Percentiles rank a stretch among this genome's conserved stretches.
These are phyloP conservation scores for Gryllus longicercus DNA, from an alignment of 2,888 invertebrate species.

Conservation along the genomic window DNA sequence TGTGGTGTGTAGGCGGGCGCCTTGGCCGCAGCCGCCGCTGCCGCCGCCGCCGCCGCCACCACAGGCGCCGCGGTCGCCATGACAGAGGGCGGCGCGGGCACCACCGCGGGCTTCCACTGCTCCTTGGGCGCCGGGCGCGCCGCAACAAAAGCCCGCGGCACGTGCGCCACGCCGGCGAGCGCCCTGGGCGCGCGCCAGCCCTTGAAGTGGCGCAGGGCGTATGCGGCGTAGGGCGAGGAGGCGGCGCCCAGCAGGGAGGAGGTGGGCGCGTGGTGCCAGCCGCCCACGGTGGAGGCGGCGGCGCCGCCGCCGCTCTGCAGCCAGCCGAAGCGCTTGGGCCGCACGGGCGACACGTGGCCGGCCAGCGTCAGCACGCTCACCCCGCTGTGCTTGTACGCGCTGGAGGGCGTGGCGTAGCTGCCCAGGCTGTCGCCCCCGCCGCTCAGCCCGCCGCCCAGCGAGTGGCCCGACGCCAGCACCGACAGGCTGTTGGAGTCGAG, in stretches of 20 bases:
- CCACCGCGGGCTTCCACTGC: not conserved
- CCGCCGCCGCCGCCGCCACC: not conserved
- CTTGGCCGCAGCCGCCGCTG: not conserved
- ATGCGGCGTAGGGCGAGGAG: not conserved
- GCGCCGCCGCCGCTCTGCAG: not conserved
- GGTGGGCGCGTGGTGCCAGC: not conserved
- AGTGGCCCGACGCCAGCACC: too few relatives aligned
- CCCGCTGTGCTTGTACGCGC: not conserved
- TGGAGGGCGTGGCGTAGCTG: not conserved
- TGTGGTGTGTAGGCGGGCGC: not conserved
- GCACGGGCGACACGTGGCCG: not conserved
- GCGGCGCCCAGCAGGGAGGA: not conserved
- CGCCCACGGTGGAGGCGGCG: not conserved
- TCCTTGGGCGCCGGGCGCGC: not conserved
- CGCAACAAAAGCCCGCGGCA: not conserved
- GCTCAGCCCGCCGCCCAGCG: not conserved
- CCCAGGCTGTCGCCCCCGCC: not conserved
- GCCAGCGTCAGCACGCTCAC: not conserved
- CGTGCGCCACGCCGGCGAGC: not conserved
- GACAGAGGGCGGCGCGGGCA: not conserved
- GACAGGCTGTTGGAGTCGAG: too few relatives aligned
- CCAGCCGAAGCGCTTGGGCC: not conserved
- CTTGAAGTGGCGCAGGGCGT: not conserved
- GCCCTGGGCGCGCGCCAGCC: not conserved
- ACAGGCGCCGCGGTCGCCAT: not conserved